Base-by-base conservation (phyloP, 2,797 vertebrate species). In the Gambusia yucatana region DNA sequence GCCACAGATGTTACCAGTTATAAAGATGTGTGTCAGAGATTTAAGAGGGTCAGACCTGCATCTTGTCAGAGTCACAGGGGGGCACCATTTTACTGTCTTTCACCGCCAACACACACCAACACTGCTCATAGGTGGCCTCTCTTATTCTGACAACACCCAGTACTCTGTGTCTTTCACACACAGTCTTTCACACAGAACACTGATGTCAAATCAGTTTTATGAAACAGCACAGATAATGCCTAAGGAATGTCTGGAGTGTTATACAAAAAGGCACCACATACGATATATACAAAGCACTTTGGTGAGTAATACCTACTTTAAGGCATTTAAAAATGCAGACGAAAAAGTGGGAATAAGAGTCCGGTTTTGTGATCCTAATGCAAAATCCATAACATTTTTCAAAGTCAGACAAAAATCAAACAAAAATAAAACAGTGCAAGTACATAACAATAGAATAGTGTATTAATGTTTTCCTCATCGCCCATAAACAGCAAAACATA, bases 191-290 rank as follows among this genome's bases (percentile, higher is more conserved):
- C 77, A 73, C 75, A 72, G n/a, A 81, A 77, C 70, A 81, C 71
- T 72, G 16, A 79, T 50, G 85, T 89, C 76, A 83, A 82, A 85
- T 57, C 76, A 83, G 55, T 61, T 91, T 92, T 91, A 89, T 88
- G 90, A 81, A 86, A 86, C 28, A 78, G 82, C 85, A 75, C 73
- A 72, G 47, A 80, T 84, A 90, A 86, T 81, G 87, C 70, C 83
- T 94, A 94, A 96, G 89, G 89, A 95, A 94, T 92, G 92, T 91
- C 90, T 94, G 93, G 90, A 91, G 94, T 92, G 93, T 94, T 93
- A 96, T 92, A 96, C 91, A 94, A 33, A 41, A 22, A 77, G 89
- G 90, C 81, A 86, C 81, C 96, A 96, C 93, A 95, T 69, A 46
- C 74, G 41, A 79, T 95, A 96, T 95, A 95, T 95, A 96, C 96